Evolutionary conservation across 1,140 invertebrate species (phyloP).

Genomic region (Hylaeus volcanicus): DNA sequence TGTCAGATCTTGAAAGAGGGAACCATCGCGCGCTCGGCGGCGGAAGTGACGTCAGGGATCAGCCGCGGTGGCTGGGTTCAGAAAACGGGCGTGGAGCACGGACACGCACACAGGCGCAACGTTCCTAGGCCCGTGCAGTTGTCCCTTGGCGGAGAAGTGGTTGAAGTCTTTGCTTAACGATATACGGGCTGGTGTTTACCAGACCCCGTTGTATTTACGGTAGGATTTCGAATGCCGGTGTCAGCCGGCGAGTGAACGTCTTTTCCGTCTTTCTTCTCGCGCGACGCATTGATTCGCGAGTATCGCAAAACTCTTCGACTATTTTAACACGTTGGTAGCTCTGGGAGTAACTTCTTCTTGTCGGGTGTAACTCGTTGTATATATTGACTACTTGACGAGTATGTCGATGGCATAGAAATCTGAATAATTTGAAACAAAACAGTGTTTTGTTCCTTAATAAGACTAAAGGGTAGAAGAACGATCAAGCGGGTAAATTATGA

Average conservation of each 20-base stretch:
- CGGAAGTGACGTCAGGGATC: slow-evolving; percentile 63
- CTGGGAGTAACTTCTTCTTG: too few relatives aligned
- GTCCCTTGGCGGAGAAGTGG: slow-evolving; percentile 14
- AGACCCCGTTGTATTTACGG: slow-evolving; percentile 3
- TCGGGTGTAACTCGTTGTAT: too few relatives aligned
- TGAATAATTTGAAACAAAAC: too few relatives aligned
- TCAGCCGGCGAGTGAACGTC: not conserved
- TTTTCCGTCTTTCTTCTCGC: not conserved
- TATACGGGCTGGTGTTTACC: slow-evolving; percentile 7
- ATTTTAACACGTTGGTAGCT: too few relatives aligned
- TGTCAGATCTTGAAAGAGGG: slow-evolving; percentile 54
- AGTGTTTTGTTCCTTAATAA: too few relatives aligned
- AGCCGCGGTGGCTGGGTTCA: slow-evolving; percentile 33
- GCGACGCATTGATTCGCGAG: not conserved
- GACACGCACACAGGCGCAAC: slow-evolving; percentile 23
- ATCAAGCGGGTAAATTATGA: too few relatives aligned
- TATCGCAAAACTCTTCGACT: not conserved
- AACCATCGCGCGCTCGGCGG: slow-evolving; percentile 15
- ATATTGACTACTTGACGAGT: too few relatives aligned
- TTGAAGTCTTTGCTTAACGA: slow-evolving; percentile 10
- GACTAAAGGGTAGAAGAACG: too few relatives aligned
- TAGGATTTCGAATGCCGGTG: not conserved
- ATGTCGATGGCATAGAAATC: too few relatives aligned
- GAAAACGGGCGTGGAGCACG: slow-evolving; percentile 41
- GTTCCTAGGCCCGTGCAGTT: not conserved